Base-by-base conservation (phyloP, 2,888 invertebrate species). In the Baccha elongata region DNA sequence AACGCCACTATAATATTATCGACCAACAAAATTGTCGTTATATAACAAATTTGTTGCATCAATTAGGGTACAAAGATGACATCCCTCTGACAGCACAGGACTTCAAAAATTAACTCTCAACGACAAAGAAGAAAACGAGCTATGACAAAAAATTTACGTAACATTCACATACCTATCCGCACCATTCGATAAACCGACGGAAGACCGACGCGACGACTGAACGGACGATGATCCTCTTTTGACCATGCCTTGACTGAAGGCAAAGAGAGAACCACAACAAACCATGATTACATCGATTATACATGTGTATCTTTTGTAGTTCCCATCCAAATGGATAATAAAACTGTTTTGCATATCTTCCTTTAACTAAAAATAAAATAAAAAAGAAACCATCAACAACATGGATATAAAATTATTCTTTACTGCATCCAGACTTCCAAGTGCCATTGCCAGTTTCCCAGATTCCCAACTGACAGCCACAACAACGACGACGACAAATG, bases 401-500 rank as follows among this genome's bases (percentile, higher is more conserved):
- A 53, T 32, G 48, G 23, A 48, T 32, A 53, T 46, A 55, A 65
- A 72, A 78, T 55, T 32, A 69, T 68, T 62, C 53, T 62, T 53
- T 29, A 62, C 17, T 62, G 10, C 46, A 55, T 55, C 50, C 60
- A 40, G 58, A 35, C 35, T 35, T 23, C 32, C 32, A 48, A 32
- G 19, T 40, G 37, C 23, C 35, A 26, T 42, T 17, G 1, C 13
- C 55, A 3, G 53, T 23, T 40, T 58, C 55, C 35, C 23, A 21
- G 48, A 64, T 64, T 37, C 15, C 15, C 50, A 17, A 52, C 23
- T 50, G 65, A 64, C 46, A 52, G 23, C 52, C 42, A 62, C 74
- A 64, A 53, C 83, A 60, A 72, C 72, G 68, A 78, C 81, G 85
- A 79, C 81, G 83, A 86, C 85, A 86, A 86, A 86, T 85, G 86